These are phyloP conservation scores for Pentalonia nigronervosa DNA, from an alignment of 1,140 invertebrate genomes.

Conservation along the genomic window DNA sequence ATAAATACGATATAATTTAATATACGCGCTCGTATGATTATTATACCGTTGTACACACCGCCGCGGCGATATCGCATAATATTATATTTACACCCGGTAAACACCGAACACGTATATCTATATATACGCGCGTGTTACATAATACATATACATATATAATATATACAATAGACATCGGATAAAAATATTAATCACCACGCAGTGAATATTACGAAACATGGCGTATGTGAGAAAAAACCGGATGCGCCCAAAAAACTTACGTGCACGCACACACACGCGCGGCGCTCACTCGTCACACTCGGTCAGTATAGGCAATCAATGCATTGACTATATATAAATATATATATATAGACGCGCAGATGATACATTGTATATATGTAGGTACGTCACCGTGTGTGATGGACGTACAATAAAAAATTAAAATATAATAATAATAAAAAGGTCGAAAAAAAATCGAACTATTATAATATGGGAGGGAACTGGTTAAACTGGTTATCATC, in stretches of 20 bases:
- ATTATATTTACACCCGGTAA: constrained; percentile 21
- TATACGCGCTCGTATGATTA: background rate
- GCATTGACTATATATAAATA: background rate
- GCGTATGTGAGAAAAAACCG: constrained; percentile 47
- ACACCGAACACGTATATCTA: background rate
- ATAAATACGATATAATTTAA: background rate
- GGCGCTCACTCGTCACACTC: background rate
- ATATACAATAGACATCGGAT: constrained; percentile 1
- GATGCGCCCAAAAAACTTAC: background rate
- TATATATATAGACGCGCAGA: background rate
- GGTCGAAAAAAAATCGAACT: constrained; percentile 5
- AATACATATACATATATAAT: background rate
- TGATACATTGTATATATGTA: constrained; percentile 23
- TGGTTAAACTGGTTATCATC: constrained; percentile 48
- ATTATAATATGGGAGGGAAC: constrained; percentile 23
- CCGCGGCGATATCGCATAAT: background rate
- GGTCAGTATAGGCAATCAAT: constrained; percentile 44
- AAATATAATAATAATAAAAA: constrained; percentile 40
- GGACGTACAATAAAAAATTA: constrained; percentile 55
- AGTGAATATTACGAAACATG: constrained; percentile 32
- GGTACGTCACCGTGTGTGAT: constrained; percentile 16
- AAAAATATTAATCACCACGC: constrained; percentile 46
- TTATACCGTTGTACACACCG: background rate
- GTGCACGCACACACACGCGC: background rate
- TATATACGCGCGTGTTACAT: background rate